These are phyloP conservation scores for Pseudopleuronectes americanus DNA, from an alignment of 2,797 vertebrate genomes.

Conservation along the genomic window DNA sequence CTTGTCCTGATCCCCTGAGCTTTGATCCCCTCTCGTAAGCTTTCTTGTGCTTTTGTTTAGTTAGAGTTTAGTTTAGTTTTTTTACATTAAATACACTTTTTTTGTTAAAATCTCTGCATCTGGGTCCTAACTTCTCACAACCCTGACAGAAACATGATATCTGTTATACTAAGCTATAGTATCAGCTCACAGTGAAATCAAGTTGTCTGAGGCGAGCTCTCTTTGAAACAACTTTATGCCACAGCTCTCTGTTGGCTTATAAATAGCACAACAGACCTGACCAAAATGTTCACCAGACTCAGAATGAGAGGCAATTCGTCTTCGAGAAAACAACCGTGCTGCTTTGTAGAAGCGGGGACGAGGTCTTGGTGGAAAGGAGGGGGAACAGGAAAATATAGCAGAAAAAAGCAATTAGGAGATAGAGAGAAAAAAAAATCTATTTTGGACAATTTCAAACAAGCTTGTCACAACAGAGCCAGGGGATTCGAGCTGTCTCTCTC, in stretches of 20 bases:
- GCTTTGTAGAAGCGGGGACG: slow-evolving; percentile 3
- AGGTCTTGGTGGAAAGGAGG: slow-evolving; percentile 14
- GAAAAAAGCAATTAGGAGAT: slow-evolving; percentile 65
- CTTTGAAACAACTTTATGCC: slow-evolving; percentile 41
- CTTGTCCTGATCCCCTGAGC: no score
- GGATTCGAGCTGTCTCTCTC: slow-evolving; percentile 64
- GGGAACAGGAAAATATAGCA: slow-evolving; percentile 29
- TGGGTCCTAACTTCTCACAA: no score
- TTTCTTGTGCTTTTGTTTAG: no score
- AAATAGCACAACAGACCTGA: slow-evolving; percentile 57
- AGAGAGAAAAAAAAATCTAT: slow-evolving; percentile 57
- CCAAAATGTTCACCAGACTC: slow-evolving; percentile 62
- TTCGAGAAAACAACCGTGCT: slow-evolving; percentile 46
- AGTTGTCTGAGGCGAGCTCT: slow-evolving; percentile 21
- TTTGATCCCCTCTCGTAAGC: no score
- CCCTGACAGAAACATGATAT: neutral
- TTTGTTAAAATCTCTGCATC: no score
- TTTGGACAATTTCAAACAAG: slow-evolving; percentile 73
- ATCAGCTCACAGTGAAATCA: slow-evolving; percentile 30
- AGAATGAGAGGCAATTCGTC: slow-evolving; percentile 59
- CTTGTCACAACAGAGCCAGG: slow-evolving; percentile 70
- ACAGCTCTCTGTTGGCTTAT: slow-evolving; percentile 47
- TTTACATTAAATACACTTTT: no score
- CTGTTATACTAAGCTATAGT: neutral
- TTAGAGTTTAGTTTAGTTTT: no score